Evolutionary conservation across 2,113 vertebrate genomes (phyloP), one percentile per base, ranked within the genome.

Genomic region (Delphinus delphis): DNA sequence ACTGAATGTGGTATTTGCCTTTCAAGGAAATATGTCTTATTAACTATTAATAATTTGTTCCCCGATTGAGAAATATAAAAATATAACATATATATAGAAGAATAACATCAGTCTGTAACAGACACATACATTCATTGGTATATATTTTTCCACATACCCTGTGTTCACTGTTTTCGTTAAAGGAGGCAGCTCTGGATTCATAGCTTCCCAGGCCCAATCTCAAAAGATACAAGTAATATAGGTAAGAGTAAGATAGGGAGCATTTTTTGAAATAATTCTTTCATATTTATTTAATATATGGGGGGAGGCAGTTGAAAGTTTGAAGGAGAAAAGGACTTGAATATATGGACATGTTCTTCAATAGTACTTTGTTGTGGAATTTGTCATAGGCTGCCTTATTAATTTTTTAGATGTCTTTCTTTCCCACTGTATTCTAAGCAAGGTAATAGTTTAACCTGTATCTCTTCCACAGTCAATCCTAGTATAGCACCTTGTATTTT

Each of bases 181-280:
- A 79, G 98, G 95, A 87, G 96, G 44, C 41, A 33, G 53, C 84
- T 98, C 98, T 71, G 97, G 74, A 83, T 95, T 98, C 95, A 96
- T 38, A 82, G 79, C 6, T 97, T 97, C 98, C 98, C 99, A 99
- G 58, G 97, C 95, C 97, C 97, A 98, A 97, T 99, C 98, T 98
- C 82, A 98, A 98, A 98, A 98, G 95, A 96, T 50, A 81, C 36
- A 97, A 96, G 18, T 63, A 95, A 93, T 41, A 97, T 3, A 92
- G 18, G 93, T 47, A 92, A 93, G 96, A 93, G 26, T 89, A 96
- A 96, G 60, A 65, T 17, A 95, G 8, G 25, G 11, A 89, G 10
- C 41, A 36, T 70, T 92, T 73, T 73, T 55, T 2, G 77, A 97
- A 96, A 81, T 90, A 93, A 96, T 83, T 77, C 79, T 12, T 84